These are phyloP conservation scores for Drosophila bocki DNA, from an alignment of 1,140 invertebrate species.

Conservation along the genomic window DNA sequence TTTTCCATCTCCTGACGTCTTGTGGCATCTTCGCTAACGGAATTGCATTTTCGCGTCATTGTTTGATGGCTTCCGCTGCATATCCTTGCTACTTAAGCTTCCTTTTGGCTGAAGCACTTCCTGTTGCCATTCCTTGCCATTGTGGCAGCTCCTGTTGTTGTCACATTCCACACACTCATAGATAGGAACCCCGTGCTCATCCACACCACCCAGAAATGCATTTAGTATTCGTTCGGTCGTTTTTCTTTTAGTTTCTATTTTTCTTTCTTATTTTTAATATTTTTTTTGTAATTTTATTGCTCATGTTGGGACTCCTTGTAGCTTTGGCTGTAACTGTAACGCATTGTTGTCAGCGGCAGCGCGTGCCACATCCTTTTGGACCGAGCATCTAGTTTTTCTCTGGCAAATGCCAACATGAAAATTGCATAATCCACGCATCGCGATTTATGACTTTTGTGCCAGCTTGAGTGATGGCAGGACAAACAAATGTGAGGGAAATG, in stretches of 20 bases:
- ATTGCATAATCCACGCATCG: slow-evolving; percentile 84
- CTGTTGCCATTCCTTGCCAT: slow-evolving; percentile 55
- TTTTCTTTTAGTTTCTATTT: slow-evolving; percentile 31
- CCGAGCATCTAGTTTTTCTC: slow-evolving; percentile 32
- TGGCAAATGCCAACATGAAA: slow-evolving; percentile 78
- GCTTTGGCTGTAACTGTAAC: slow-evolving; percentile 51
- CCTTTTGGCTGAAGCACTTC: slow-evolving; percentile 58
- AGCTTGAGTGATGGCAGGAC: slow-evolving; percentile 73
- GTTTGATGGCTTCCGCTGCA: slow-evolving; percentile 75
- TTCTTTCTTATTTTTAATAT: not conserved
- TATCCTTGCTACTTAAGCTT: slow-evolving; percentile 71
- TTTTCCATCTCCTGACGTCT: slow-evolving; percentile 20
- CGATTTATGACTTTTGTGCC: slow-evolving; percentile 80
- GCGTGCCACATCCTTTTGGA: slow-evolving; percentile 46
- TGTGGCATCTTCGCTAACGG: slow-evolving; percentile 43
- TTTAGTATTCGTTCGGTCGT: slow-evolving; percentile 53
- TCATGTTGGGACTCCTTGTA: slow-evolving; percentile 24
- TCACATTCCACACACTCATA: slow-evolving; percentile 16
- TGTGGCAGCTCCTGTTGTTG: slow-evolving; percentile 42
- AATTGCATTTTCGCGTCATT: slow-evolving; percentile 66
- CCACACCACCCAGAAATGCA: slow-evolving; percentile 39
- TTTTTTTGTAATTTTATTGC: slow-evolving; percentile 44
- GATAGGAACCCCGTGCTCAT: not conserved
- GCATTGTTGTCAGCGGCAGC: slow-evolving; percentile 73
- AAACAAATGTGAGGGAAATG: slow-evolving; percentile 78